Percentiles rank a stretch among this genome's conserved stretches.
phyloP scores from a whole-genome alignment of 2,113 vertebrate genomes.

The Colistium nudipinnis region DNA sequence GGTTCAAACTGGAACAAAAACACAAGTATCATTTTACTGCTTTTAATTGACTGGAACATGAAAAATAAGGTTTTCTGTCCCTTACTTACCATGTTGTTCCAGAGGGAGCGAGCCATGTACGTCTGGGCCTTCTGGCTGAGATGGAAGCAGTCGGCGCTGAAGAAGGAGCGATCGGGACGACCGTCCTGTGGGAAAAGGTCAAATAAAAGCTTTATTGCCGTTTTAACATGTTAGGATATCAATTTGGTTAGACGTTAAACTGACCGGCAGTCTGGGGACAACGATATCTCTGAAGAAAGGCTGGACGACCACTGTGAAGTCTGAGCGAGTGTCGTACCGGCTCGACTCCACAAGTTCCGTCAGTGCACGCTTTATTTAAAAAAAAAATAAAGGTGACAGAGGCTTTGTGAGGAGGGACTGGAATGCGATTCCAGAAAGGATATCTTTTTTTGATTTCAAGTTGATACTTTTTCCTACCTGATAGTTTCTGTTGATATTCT shows the following conservation, averaged over 20 bases:
- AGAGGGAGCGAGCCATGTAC: constrained; percentile 86
- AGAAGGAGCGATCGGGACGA: constrained; percentile 84
- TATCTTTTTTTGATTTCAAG: too few relatives aligned
- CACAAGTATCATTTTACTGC: too few relatives aligned
- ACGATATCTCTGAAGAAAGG: constrained; percentile 79
- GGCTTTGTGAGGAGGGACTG: neutral
- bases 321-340: constrained; percentile 79
- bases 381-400: neutral
- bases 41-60: too few relatives aligned
- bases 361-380: constrained; percentile 68
- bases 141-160: constrained; percentile 92
- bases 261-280: constrained; percentile 72
- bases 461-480: constrained; percentile 87
- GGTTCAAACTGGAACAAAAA: constrained; percentile 85
- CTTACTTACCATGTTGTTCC: constrained; percentile 87
- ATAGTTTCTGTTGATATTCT: constrained; percentile 77
- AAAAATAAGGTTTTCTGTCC: neutral
- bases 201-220: neutral
- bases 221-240: too few relatives aligned
- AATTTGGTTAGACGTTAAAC: too few relatives aligned
- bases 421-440: neutral
- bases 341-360: constrained; percentile 75
- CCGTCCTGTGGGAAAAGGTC: constrained; percentile 77
- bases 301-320: constrained; percentile 88
- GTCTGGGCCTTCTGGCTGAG: constrained; percentile 89